These are phyloP conservation scores for Ivindomyrus marchei DNA, from an alignment of 2,113 vertebrate genomes.

Conservation along the genomic window DNA sequence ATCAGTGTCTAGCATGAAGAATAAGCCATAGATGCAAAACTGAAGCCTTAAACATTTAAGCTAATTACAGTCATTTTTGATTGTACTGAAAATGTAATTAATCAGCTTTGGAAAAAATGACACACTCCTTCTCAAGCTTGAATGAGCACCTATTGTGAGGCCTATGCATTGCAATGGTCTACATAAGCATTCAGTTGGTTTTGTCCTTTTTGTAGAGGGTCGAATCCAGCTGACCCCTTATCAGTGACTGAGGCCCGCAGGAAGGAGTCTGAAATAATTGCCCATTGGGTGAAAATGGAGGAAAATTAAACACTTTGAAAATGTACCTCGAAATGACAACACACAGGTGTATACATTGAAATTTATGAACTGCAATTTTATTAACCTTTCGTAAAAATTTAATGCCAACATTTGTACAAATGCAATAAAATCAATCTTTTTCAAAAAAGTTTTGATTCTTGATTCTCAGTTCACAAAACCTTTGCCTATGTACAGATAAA, in stretches of 20 bases:
- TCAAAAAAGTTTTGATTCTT: neutral
- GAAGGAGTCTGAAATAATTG: constrained; percentile 65
- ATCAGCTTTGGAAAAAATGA: neutral
- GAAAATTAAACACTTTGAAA: constrained; percentile 24
- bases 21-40: neutral
- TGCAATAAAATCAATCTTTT: constrained; percentile 28
- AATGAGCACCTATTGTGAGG: neutral
- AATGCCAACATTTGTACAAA: constrained; percentile 35
- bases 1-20: neutral
- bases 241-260: constrained; percentile 63
- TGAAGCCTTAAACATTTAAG: neutral
- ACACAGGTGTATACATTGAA: constrained; percentile 7
- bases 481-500: constrained; percentile 11
- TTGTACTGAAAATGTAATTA: neutral
- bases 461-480: constrained; percentile 20
- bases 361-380: neutral
- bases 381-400: constrained; percentile 32
- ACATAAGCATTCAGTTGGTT: neutral
- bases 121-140: neutral
- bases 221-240: constrained; percentile 62
- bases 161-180: neutral
- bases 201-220: constrained; percentile 52
- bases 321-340: neutral
- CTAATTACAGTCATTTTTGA: neutral
- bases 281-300: constrained; percentile 65